Evolutionary conservation across 2,888 invertebrate species (phyloP), one percentile per base, ranked within the genome.

Genomic region (Cabera pusaria): DNA sequence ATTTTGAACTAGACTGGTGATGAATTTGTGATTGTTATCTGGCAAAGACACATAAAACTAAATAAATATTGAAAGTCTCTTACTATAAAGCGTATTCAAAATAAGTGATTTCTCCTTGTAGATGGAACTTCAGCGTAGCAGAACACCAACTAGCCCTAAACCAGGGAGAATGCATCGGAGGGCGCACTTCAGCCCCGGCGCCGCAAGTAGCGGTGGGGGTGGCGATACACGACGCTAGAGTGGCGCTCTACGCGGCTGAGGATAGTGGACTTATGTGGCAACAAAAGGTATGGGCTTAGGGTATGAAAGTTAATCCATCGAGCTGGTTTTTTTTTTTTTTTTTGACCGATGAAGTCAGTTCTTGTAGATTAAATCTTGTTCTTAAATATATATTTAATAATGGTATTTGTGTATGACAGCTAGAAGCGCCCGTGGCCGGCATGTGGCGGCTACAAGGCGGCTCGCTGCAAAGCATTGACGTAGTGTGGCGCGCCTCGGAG

Each of bases 111-210:
- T 10, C 6, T 14, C 23, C 16, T 34, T 33, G 1, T 39, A 84
- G 97, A 67, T 98, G 98, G 98, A 98, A 98, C 88, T 98, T 97
- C 74, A 97, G 97, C 75, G 98, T 98, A 9, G 97, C 95, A 0
- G 94, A 95, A 53, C 96, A 97, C 74, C 94, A 97, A 55, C 68
- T 98, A 28, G 93, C 93, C 35, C 33, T 86, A 0, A 78, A 72
- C 6, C 56, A 65, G 40, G 93, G 62, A 63, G 90, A 91, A 42
- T 93, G 93, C 39, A 59, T 51, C 1, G 68, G 61, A 0, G 67
- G 32, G 86, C 91, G 72, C 90, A 93, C 16, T 69, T 92, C 52
- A 18, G 93, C 94, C 0, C 93, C 95, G 45, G 95, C 96, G 0
- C 74, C 94, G 10, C 59, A 63, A 1, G 80, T 97, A 7, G 94